Evolutionary conservation across 1,140 invertebrate genomes (phyloP).

Genomic region (Protaetia brevitarsis): DNA sequence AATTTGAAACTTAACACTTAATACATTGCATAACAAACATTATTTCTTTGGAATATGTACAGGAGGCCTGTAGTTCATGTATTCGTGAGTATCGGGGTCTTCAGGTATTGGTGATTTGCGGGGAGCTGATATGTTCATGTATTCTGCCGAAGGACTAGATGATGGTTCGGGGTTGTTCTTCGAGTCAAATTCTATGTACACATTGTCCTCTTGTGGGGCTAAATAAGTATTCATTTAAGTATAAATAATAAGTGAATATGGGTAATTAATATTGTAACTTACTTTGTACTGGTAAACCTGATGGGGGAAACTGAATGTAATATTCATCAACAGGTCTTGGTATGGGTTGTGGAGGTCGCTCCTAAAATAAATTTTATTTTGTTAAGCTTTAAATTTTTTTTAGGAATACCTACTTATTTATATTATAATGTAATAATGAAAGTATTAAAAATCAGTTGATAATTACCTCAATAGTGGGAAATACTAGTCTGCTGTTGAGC

Average conservation of each 20-base stretch:
- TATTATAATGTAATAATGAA: neutral
- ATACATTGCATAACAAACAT: neutral
- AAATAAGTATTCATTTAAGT: neutral
- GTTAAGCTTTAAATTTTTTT: neutral
- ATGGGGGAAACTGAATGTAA: conserved; percentile 55
- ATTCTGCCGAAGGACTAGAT: conserved; percentile 18
- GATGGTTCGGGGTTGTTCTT: neutral
- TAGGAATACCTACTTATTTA: neutral
- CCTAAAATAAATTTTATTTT: conserved; percentile 24
- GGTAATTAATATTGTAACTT: conserved; percentile 28
- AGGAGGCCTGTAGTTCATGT: conserved; percentile 5
- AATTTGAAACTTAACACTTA: neutral
- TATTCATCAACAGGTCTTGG: conserved; percentile 51
- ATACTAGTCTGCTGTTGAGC: neutral
- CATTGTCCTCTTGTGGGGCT: conserved; percentile 1
- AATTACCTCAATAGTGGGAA: conserved; percentile 21
- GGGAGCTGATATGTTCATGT: conserved; percentile 3
- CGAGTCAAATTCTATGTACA: conserved; percentile 20
- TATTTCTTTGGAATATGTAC: conserved; percentile 1
- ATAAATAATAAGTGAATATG: neutral
- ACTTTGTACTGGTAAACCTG: conserved; percentile 52
- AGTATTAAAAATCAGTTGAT: neutral
- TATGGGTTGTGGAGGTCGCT: conserved; percentile 44
- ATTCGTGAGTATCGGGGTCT: neutral
- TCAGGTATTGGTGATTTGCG: neutral